A percentile compares a stretch with the other conserved stretches of the same genome.
phyloP scores from a whole-genome alignment of 2,888 invertebrate genomes.

The Cantharis rustica region DNA sequence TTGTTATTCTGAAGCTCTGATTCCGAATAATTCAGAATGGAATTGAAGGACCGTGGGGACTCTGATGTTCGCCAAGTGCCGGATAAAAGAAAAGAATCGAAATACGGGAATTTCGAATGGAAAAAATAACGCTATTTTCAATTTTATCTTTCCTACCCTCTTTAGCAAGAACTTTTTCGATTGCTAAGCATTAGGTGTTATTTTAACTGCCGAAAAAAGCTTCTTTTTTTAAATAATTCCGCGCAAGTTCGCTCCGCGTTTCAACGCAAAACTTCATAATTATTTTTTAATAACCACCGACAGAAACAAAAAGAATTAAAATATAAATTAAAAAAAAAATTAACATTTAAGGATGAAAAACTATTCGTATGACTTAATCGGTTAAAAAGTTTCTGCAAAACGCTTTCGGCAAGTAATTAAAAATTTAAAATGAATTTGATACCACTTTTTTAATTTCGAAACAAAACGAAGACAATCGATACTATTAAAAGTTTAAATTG shows the following conservation, averaged over 20 bases:
- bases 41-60: constrained; percentile 35
- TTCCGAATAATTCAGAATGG: constrained; percentile 37
- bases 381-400: background rate
- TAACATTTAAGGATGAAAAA: background rate
- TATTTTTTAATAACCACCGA: background rate
- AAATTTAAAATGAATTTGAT: background rate
- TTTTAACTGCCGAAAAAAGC: background rate
- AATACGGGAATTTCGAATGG: constrained; percentile 32
- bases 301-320: background rate
- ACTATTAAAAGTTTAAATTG: constrained; percentile 4
- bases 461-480: constrained; percentile 6
- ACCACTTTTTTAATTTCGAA: background rate
- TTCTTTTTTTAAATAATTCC: background rate
- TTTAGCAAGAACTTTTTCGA: background rate
- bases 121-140: constrained; percentile 31
- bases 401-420: background rate
- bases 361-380: background rate
- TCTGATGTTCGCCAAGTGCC: constrained; percentile 32
- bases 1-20: constrained; percentile 37
- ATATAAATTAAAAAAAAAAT: background rate
- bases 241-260: background rate
- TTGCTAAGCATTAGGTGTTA: background rate
- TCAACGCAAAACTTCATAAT: background rate
- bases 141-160: constrained; percentile 12
- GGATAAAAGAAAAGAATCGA: constrained; percentile 32